phyloP scores from a whole-genome alignment of 2,888 invertebrate genomes.

The Actias luna region DNA sequence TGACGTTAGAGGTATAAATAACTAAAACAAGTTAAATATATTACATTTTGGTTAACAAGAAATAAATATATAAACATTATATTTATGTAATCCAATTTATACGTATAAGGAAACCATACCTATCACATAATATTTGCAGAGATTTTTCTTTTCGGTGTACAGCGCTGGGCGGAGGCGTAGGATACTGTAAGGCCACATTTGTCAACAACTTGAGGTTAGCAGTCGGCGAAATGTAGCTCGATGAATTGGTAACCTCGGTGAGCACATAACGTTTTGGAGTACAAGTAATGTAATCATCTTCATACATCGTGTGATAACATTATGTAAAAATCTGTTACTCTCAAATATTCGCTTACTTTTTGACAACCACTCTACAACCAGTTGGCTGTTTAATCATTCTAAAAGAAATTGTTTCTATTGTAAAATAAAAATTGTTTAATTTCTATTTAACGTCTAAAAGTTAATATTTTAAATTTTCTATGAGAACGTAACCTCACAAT shows the following conservation, averaged over 20 bases:
- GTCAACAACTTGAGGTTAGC: conserved; percentile 86
- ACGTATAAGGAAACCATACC: conserved; percentile 57
- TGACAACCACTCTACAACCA: conserved; percentile 63
- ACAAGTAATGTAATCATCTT: conserved; percentile 75
- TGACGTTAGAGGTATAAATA: neutral
- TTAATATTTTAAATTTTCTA: conserved; percentile 13
- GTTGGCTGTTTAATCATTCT: conserved; percentile 49
- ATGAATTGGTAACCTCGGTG: conserved; percentile 79
- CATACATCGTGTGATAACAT: conserved; percentile 79
- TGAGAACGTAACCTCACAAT: conserved; percentile 61
- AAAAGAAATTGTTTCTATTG: conserved; percentile 25
- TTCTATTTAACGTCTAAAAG: conserved; percentile 15
- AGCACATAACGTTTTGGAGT: conserved; percentile 80
- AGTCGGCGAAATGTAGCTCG: conserved; percentile 83
- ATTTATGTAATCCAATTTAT: no score
- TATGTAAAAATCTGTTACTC: conserved; percentile 63
- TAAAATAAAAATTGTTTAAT: conserved; percentile 2
- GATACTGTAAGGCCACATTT: conserved; percentile 82
- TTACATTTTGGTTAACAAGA: neutral
- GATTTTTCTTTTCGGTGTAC: conserved; percentile 83
- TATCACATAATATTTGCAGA: conserved; percentile 82
- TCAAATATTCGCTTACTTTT: conserved; percentile 76
- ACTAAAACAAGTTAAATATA: neutral
- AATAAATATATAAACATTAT: neutral
- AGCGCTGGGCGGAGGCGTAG: conserved; percentile 76